These are phyloP conservation scores for Agrilus planipennis DNA, from an alignment of 1,140 invertebrate species.

Conservation along the genomic window DNA sequence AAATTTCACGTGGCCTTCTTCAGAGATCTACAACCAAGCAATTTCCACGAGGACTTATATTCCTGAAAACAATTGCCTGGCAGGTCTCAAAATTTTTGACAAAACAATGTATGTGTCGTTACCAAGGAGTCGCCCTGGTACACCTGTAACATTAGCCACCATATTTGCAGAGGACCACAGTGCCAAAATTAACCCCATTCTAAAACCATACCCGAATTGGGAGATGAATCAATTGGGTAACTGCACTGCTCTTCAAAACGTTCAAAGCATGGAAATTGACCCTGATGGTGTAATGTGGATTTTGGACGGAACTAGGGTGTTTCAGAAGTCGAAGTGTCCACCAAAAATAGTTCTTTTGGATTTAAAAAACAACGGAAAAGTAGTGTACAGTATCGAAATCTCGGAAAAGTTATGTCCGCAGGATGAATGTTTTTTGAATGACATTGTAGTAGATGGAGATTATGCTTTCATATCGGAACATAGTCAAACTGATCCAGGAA, in stretches of 20 bases:
- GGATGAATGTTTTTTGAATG: constrained; percentile 43
- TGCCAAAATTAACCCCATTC: constrained; percentile 13
- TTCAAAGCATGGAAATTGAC: constrained; percentile 57
- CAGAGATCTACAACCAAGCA: constrained; percentile 22
- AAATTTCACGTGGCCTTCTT: constrained; percentile 33
- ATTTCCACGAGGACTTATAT: constrained; percentile 24
- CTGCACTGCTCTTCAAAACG: constrained; percentile 23
- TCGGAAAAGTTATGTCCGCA: constrained; percentile 18
- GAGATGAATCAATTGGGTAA: constrained; percentile 12
- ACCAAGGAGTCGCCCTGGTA: constrained; percentile 29
- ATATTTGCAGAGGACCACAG: constrained; percentile 9
- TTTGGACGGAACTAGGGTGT: constrained; percentile 46
- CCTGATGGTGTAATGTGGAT: constrained; percentile 55
- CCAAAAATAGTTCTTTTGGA: constrained; percentile 53
- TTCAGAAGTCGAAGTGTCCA: constrained; percentile 36
- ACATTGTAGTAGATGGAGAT: constrained; percentile 53
- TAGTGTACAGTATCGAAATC: constrained; percentile 38
- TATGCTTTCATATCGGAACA: constrained; percentile 56
- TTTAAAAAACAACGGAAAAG: constrained; percentile 41
- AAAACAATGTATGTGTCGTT: constrained; percentile 32
- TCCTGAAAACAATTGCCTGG: constrained; percentile 32
- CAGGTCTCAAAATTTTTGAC: constrained; percentile 34
- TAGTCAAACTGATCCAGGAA: constrained; percentile 46
- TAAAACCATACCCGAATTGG: constrained; percentile 18
- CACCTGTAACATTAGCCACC: constrained; percentile 32